Percentiles rank a stretch among this genome's conserved stretches.
Evolutionary conservation across 2,113 vertebrate genomes (phyloP).

Genomic region (Phrynosoma platyrhinos): DNA sequence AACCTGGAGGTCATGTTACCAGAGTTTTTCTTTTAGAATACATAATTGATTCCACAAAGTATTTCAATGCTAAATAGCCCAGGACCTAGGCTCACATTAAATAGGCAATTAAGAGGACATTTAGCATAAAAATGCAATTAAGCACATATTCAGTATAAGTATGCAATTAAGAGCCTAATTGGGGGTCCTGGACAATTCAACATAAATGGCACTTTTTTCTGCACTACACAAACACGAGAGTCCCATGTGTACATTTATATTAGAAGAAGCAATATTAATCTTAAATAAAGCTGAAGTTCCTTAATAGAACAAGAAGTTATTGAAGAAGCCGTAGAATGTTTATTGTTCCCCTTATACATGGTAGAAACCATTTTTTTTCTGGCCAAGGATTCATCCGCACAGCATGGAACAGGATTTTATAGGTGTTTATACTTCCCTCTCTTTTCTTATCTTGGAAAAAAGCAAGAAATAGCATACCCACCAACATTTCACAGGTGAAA

Average conservation of each 20-base stretch:
- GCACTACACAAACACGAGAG: background rate
- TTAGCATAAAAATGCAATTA: background rate
- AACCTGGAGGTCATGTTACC: background rate
- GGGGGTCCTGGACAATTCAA: background rate
- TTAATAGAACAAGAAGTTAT: too few relatives aligned
- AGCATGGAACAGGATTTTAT: background rate
- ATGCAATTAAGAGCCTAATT: background rate
- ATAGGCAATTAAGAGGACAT: too few relatives aligned
- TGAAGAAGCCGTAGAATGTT: background rate
- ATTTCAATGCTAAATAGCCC: background rate
- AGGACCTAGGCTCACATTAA: background rate
- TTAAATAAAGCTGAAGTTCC: background rate
- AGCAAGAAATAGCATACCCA: too few relatives aligned
- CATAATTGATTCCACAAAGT: background rate
- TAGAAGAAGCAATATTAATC: background rate
- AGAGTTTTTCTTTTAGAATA: background rate
- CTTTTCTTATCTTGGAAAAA: too few relatives aligned
- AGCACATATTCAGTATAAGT: background rate
- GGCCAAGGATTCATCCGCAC: background rate
- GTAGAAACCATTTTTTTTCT: background rate
- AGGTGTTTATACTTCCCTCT: too few relatives aligned
- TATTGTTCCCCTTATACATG: background rate
- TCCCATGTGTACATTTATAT: background rate
- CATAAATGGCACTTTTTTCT: background rate
- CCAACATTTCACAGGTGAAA: too few relatives aligned